Conservation (phyloP, 2,888 invertebrate genomes). For the Monopis laevigella region DNA sequence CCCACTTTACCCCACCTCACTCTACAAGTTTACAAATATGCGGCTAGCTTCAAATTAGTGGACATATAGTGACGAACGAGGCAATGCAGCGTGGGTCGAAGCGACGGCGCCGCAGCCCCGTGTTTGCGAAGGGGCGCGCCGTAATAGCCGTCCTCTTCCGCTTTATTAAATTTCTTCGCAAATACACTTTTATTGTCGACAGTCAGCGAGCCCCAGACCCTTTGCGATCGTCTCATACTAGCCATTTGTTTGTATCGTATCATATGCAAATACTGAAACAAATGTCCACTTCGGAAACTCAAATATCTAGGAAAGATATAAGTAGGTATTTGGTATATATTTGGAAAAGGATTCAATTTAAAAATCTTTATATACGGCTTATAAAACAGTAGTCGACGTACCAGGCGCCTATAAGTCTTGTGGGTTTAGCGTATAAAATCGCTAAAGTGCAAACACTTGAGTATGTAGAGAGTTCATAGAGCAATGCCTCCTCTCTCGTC, state of each 20-base stretch:
- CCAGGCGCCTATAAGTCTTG: background rate
- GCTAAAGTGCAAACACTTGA: constrained; percentile 29
- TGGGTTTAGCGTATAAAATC: constrained; percentile 3
- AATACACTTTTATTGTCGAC: constrained; percentile 62
- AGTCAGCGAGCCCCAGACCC: constrained; percentile 45
- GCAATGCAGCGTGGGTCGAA: constrained; percentile 15
- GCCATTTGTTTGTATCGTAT: constrained; percentile 40
- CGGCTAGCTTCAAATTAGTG: too few relatives aligned
- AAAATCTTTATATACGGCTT: too few relatives aligned
- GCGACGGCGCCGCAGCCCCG: constrained; percentile 9
- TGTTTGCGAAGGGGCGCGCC: constrained; percentile 32
- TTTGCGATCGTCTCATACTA: background rate
- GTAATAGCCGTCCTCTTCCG: constrained; percentile 59
- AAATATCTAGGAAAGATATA: too few relatives aligned
- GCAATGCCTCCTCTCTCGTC: constrained; percentile 32
- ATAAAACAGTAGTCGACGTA: too few relatives aligned
- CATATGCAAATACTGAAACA: constrained; percentile 55
- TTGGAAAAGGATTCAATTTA: too few relatives aligned
- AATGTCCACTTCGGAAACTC: constrained; percentile 22
- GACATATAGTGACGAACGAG: constrained; percentile 13
- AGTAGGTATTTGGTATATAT: too few relatives aligned
- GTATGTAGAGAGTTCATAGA: constrained; percentile 30
- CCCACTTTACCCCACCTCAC: too few relatives aligned
- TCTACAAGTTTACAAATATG: too few relatives aligned
- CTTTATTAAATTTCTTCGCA: constrained; percentile 68